Evolutionary conservation across 2,797 vertebrate species (phyloP).

Genomic region (Dermochelys coriacea): DNA sequence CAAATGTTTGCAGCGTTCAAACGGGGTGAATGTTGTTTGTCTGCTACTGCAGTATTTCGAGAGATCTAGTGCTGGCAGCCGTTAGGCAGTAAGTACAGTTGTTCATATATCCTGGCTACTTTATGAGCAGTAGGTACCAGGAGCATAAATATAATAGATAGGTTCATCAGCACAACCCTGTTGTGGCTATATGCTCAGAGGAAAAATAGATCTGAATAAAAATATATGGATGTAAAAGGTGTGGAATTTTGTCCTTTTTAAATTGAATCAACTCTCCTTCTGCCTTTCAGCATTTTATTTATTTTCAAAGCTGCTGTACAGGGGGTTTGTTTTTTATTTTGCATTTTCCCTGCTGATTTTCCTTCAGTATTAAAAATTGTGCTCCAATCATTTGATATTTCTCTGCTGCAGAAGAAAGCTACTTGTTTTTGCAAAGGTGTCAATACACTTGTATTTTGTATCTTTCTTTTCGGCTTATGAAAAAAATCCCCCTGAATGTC

Average conservation of each 20-base stretch:
- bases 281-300: background rate
- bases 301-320: background rate
- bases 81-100: background rate
- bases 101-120: background rate
- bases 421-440: fast-evolving
- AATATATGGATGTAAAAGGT: background rate
- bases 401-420: background rate
- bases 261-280: slow-evolving; percentile 5
- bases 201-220: background rate
- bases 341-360: slow-evolving; percentile 1
- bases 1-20: background rate
- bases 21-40: background rate
- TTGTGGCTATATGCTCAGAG: background rate
- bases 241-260: background rate
- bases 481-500: fast-evolving
- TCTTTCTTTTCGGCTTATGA: fast-evolving
- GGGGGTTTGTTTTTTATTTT: background rate
- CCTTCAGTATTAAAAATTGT: background rate
- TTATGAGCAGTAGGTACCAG: background rate
- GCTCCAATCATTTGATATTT: background rate
- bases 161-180: background rate
- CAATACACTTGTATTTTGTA: fast-evolving
- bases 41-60: background rate
- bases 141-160: background rate
- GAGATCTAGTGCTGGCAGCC: background rate